Base-by-base conservation (phyloP, 2,797 vertebrate genomes). In the Parauchenoglanis ngamensis region DNA sequence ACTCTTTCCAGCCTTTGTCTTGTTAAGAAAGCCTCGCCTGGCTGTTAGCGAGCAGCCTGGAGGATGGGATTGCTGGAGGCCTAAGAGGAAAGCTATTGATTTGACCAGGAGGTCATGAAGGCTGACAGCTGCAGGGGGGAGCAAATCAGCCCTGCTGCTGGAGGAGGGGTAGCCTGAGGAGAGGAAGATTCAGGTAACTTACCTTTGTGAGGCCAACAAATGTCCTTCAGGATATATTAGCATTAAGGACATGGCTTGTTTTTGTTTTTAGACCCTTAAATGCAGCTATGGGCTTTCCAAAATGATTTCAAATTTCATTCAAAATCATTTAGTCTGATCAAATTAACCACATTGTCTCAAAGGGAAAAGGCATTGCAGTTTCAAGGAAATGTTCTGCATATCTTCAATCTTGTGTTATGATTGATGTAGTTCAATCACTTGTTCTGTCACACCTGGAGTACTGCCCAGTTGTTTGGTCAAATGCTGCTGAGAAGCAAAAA, bases 71-170 rank as follows among this genome's bases (percentile, higher is more conserved):
- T 86, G 81, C 82, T 81, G 40, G 82, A 88, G 89, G 87, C 90
- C 87, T 81, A 57, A 78, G 87, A 89, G 87, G 76, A 83, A 86
- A 86, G 67, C 91, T 91, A 90, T 91, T 91, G 91, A 90, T 90
- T 90, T 89, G 86, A 85, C 83, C 85, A 82, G 61, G 87, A 89
- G 91, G 90, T 90, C 89, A 87, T 68, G 63, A 80, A 89, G 86
- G 86, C 78, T 88, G 89, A 90, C 91, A 91, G 90, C 90, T 91
- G 89, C 91, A 87, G 80, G 79, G 40, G 59, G 82, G 72, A 44
- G 68, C 85, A 86, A 88, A 85, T 89, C 82, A 88, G 63, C 68
- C 68, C 68, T 75, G 7, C 76, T 83, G 63, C 81, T 88, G 87
- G 84, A 90, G 87, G 87, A 87, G 84, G 89, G 89, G 87, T 78